Evolutionary conservation across 92 coral and sea anemone genomes (phyloP), one percentile per base, ranked within the genome.

Genomic region (Phenganax stokvisi): DNA sequence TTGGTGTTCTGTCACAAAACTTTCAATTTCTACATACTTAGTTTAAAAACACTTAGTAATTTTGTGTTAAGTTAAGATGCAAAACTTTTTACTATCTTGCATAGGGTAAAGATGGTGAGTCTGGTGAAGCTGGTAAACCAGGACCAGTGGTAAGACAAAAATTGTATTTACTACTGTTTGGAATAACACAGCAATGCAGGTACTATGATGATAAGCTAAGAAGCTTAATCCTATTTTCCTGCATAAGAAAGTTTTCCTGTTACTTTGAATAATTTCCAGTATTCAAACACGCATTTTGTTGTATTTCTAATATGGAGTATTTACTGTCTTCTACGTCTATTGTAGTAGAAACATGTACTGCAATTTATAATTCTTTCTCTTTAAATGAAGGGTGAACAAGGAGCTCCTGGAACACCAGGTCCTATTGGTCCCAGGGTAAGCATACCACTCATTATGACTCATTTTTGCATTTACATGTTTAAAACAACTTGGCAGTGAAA

Each of bases 381-480:
- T 90, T 89, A 87, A 17, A 58, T 53, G 13, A 60, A 85, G 70
- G 93, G 93, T 47, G 89, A 83, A 27, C 83, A 53, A 20, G 93
- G 93, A 29, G 60, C 72, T 30, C 85, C 84, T 30, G 93, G 93
- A 54, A 71, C 63, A 51, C 87, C 91, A 9, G 93, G 93, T 62
- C 64, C 76, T 77, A 60, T 57, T 27, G 93, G 93, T 56, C 80
- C 86, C 15, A 57, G 28, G 89, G 93, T 90, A 87, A 67, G 90
- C 54, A 68, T 12, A 16, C 53, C 29, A 68, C 17, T 5, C 47
- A 37, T 20, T 20, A 37, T 37, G 5, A 37, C 2, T 37, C 5
- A 2, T 37, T 37, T 37, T 37, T 37, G 47, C 47, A 37, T 37
- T 37, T 5, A 37, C 47, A 37, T 37, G 47, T 37, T 37, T 37